Conservation (phyloP, 37 sponge, comb jelly and placozoan species). For the Spongilla lacustris region DNA sequence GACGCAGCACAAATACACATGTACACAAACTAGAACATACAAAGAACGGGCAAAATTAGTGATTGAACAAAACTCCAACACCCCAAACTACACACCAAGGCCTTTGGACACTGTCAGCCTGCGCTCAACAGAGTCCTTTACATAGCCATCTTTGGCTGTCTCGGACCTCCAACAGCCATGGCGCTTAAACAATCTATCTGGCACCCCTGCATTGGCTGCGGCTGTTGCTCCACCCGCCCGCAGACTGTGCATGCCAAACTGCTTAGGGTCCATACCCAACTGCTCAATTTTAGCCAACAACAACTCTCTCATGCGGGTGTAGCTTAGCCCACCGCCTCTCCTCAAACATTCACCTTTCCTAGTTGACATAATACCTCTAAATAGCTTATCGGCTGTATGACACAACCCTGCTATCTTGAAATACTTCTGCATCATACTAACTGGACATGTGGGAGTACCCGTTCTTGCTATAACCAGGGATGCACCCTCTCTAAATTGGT, state of each 20-base stretch:
- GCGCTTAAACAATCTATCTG: no score
- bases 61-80: not conserved
- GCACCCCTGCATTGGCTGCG: no score
- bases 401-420: constrained; percentile 7
- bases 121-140: constrained; percentile 1
- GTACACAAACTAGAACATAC: not conserved
- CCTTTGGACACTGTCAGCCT: constrained; percentile 1
- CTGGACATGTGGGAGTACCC: constrained; percentile 7
- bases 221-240: no score
- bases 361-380: no score
- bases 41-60: not conserved
- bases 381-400: constrained; percentile 1
- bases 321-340: no score
- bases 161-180: no score
- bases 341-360: no score
- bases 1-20: not conserved
- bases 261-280: no score
- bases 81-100: not conserved
- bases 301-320: no score
- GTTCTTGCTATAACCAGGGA: constrained; percentile 16
- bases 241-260: no score
- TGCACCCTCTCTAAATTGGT: constrained; percentile 1
- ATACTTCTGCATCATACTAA: constrained; percentile 14
- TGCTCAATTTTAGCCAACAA: no score
- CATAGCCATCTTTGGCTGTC: no score